These are phyloP conservation scores for Halocaridina rubra DNA, from an alignment of 2,888 invertebrate species.

Conservation along the genomic window DNA sequence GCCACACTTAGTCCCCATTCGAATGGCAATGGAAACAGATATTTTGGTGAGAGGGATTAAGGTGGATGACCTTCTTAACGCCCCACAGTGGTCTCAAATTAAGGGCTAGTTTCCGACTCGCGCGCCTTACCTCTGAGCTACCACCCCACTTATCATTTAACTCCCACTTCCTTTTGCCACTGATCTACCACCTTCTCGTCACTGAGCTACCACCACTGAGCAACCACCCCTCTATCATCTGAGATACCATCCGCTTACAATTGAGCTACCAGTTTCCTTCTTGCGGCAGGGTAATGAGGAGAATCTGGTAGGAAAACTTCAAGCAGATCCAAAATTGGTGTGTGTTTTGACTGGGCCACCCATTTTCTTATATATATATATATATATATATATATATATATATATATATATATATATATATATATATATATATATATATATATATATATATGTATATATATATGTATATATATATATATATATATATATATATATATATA, in stretches of 20 bases:
- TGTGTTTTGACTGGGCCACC: background rate
- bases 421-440: slow-evolving; percentile 20
- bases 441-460: slow-evolving; percentile 15
- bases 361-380: background rate
- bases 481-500: slow-evolving; percentile 21
- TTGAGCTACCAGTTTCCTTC: no score
- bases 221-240: background rate
- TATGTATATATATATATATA: slow-evolving; percentile 7
- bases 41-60: no score
- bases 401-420: slow-evolving; percentile 12
- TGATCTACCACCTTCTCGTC: background rate
- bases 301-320: no score
- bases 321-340: no score
- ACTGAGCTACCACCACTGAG: background rate
- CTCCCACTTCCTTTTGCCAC: background rate
- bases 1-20: no score
- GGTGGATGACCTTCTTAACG: no score
- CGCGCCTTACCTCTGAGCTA: background rate
- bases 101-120: background rate
- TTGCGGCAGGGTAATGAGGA: no score
- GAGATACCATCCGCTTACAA: no score
- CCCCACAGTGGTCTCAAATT: no score
- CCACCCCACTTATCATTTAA: background rate
- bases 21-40: no score
- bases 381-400: slow-evolving; percentile 4